Conservation (phyloP, 2,797 vertebrate genomes). For the Gymnopithys bicolor region DNA sequence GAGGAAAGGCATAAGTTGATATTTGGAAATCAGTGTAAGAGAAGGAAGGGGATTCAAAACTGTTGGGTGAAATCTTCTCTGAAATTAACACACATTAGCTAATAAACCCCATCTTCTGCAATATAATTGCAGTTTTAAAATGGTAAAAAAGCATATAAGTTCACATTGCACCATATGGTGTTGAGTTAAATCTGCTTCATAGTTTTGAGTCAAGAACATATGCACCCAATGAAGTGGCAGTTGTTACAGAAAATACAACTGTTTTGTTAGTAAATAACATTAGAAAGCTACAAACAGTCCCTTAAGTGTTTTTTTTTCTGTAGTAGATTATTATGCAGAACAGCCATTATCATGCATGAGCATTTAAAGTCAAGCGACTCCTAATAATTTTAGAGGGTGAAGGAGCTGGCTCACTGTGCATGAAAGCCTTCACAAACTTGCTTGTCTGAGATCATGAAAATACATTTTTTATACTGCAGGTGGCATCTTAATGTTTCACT, state of each 20-base stretch:
- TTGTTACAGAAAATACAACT: slow-evolving; percentile 58
- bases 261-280: slow-evolving; percentile 68
- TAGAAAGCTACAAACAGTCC: slow-evolving; percentile 13
- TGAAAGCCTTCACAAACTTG: not conserved
- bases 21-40: not conserved
- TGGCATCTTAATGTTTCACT: slow-evolving; percentile 10
- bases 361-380: not conserved
- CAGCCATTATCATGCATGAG: not conserved
- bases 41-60: not conserved
- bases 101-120: slow-evolving; percentile 33
- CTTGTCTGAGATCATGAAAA: not conserved
- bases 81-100: not conserved
- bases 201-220: slow-evolving; percentile 66
- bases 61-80: not conserved
- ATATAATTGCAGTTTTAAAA: slow-evolving; percentile 47
- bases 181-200: slow-evolving; percentile 49
- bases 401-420: not conserved
- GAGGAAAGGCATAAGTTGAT: not conserved
- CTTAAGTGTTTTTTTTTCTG: not conserved
- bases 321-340: not conserved
- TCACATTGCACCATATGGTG: slow-evolving; percentile 37
- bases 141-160: slow-evolving; percentile 31
- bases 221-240: slow-evolving; percentile 41
- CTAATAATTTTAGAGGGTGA: not conserved
- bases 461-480: not conserved